Percentiles rank a stretch among this genome's conserved stretches.
These are phyloP conservation scores for Cebus imitator DNA, from an alignment of 2,113 vertebrate genomes.

Conservation along the genomic window DNA sequence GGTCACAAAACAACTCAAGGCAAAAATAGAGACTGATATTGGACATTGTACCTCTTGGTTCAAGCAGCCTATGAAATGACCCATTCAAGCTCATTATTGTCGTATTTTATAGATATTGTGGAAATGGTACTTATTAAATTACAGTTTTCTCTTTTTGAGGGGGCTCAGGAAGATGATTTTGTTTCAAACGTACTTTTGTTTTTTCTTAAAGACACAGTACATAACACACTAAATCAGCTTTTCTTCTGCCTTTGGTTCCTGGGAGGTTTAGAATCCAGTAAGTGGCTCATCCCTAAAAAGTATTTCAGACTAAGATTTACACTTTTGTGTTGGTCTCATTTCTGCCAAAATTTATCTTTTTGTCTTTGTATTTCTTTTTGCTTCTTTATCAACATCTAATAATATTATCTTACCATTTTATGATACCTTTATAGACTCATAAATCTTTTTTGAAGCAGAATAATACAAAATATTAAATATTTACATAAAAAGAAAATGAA, in stretches of 20 bases:
- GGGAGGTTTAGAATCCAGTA: background rate
- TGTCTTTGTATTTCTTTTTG: background rate
- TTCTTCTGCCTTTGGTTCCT: background rate
- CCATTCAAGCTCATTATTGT: background rate
- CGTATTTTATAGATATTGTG: background rate
- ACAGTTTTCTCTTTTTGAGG: background rate
- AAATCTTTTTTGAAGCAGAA: background rate
- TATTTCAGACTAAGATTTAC: background rate
- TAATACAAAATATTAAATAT: constrained; percentile 1
- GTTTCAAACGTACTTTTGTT: background rate
- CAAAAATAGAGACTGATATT: background rate
- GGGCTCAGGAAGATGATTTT: background rate
- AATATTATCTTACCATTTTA: background rate
- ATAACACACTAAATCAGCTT: background rate
- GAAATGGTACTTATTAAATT: background rate
- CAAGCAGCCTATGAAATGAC: background rate
- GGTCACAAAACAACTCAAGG: background rate
- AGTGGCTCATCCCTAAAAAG: background rate
- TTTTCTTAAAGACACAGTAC: background rate
- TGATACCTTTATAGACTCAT: background rate
- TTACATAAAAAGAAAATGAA: constrained; percentile 21
- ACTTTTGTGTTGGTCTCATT: background rate
- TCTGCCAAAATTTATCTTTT: background rate
- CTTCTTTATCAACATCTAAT: background rate
- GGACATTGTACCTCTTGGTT: background rate